Percentiles rank a stretch among this genome's conserved stretches.
phyloP scores from a whole-genome alignment of 2,888 invertebrate species.

The Temnothorax rugatulus region DNA sequence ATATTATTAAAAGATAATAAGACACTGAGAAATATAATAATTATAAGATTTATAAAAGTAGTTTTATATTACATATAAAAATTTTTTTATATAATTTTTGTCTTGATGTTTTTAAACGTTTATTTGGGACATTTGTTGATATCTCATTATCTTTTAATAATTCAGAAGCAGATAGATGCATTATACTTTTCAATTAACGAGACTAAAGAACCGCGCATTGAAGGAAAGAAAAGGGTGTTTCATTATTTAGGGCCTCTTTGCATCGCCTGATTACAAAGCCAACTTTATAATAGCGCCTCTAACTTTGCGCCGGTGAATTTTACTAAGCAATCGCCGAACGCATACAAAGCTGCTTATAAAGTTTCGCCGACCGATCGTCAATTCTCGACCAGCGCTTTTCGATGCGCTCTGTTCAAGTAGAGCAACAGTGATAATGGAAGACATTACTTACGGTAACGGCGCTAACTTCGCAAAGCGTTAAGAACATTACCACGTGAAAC shows the following conservation, averaged over 20 bases:
- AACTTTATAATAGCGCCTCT: slow-evolving; percentile 13
- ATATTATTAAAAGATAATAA: background rate
- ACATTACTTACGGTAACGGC: slow-evolving; percentile 70
- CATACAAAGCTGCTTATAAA: slow-evolving; percentile 56
- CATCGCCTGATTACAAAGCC: slow-evolving; percentile 42
- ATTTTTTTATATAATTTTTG: background rate
- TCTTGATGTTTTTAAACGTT: background rate
- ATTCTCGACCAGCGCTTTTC: slow-evolving; percentile 56
- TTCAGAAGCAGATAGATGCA: background rate
- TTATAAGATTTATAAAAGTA: background rate
- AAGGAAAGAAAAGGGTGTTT: slow-evolving; percentile 52
- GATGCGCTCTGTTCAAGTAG: slow-evolving; percentile 58
- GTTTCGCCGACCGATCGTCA: slow-evolving; percentile 47
- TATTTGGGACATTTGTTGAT: background rate
- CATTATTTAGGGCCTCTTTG: slow-evolving; percentile 32
- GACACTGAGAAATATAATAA: background rate
- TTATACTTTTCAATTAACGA: slow-evolving; percentile 13
- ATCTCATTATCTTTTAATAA: background rate
- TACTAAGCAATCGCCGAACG: slow-evolving; percentile 56
- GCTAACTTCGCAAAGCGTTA: slow-evolving; percentile 48
- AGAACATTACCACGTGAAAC: slow-evolving; percentile 53
- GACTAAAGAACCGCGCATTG: slow-evolving; percentile 47
- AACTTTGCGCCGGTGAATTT: slow-evolving; percentile 39
- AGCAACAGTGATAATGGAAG: slow-evolving; percentile 64
- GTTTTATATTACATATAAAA: background rate